A percentile compares a stretch with the other conserved stretches of the same genome.
phyloP scores from a whole-genome alignment of 35 echinoderm and acorn worm species.

The Patiria miniata region DNA sequence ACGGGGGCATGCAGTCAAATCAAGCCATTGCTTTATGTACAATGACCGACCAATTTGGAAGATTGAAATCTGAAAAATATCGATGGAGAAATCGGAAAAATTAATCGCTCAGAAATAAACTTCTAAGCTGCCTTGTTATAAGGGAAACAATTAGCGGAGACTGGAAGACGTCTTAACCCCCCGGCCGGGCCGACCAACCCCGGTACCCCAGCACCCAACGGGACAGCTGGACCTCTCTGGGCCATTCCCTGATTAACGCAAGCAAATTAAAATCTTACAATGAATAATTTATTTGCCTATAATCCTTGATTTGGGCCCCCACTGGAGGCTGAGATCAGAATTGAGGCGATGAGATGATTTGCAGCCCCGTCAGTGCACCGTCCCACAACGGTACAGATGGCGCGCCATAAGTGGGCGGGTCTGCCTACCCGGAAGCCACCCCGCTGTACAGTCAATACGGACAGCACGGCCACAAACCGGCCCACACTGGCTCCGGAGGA shows the following conservation, averaged over 20 bases:
- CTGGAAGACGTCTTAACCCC: slow-evolving; percentile 11
- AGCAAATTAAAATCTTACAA: slow-evolving; percentile 30
- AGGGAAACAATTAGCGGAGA: too few relatives aligned
- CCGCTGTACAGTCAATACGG: neutral
- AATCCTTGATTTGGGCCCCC: slow-evolving; percentile 18
- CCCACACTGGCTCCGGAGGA: neutral
- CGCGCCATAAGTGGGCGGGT: slow-evolving; percentile 15
- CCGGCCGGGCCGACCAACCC: neutral
- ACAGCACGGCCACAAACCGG: neutral
- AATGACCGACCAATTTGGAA: neutral
- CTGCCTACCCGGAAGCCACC: slow-evolving; percentile 6
- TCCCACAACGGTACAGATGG: slow-evolving; percentile 4
- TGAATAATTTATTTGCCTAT: slow-evolving; percentile 26
- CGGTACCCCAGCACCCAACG: neutral
- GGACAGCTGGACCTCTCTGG: neutral
- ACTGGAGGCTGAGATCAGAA: slow-evolving; percentile 1
- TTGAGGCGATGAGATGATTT: neutral
- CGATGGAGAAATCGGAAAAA: slow-evolving; percentile 17
- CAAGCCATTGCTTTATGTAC: neutral
- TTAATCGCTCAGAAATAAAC: neutral
- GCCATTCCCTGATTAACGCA: neutral
- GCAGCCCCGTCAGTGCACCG: neutral
- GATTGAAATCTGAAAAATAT: slow-evolving; percentile 33
- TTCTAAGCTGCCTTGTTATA: neutral
- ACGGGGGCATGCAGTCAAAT: neutral